A percentile compares a stretch with the other conserved stretches of the same genome.
phyloP scores from a whole-genome alignment of 30 jellyfish, hydroid and myxozoan genomes.

The Aurelia sp. region DNA sequence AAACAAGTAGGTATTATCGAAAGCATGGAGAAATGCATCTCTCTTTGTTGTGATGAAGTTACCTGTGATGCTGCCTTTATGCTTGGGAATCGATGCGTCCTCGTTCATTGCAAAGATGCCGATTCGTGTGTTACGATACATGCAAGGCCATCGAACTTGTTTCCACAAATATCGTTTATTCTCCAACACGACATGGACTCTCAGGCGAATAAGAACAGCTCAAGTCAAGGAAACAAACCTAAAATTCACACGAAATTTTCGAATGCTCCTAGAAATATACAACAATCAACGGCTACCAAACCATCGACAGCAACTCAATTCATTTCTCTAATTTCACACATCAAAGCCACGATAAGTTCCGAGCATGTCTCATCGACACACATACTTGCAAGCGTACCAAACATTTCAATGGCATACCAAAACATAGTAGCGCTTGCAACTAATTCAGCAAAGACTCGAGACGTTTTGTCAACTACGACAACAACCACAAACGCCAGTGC shows the following conservation, averaged over 20 bases:
- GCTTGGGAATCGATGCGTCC: conserved; percentile 78
- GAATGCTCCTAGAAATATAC: background rate
- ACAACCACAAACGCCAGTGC: background rate
- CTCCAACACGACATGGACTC: background rate
- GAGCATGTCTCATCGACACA: background rate
- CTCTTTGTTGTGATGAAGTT: conserved; percentile 70
- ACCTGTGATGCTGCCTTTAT: conserved; percentile 85
- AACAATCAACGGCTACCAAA: background rate
- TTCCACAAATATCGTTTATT: conserved; percentile 68
- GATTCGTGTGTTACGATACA: conserved; percentile 57
- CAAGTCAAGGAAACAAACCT: background rate
- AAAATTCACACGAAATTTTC: background rate
- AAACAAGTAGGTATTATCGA: conserved; percentile 52
- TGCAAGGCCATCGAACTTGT: conserved; percentile 59
- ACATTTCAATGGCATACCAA: background rate
- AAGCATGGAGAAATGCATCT: conserved; percentile 70
- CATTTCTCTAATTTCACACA: background rate
- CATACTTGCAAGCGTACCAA: background rate
- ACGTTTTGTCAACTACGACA: background rate
- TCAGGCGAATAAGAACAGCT: background rate
- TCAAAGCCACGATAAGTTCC: background rate
- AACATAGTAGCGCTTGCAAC: background rate
- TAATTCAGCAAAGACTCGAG: background rate
- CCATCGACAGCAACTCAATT: background rate
- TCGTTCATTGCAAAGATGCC: conserved; percentile 66